Conservation (phyloP, 2,113 vertebrate species). For the Poecilia latipinna region DNA sequence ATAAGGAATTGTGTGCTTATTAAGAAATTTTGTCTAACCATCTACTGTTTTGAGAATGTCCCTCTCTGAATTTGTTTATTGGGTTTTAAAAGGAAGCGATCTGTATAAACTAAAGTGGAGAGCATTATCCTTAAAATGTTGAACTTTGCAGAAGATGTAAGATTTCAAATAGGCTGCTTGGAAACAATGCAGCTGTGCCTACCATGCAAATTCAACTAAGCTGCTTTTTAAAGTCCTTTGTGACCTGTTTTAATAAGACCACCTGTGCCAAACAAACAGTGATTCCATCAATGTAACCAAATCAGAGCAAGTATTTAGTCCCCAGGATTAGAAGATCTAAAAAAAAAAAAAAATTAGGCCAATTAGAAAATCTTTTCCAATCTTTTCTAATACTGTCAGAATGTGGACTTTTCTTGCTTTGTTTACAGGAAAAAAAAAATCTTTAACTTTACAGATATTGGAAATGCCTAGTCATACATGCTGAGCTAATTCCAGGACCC, state of each 20-base stretch:
- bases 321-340: constrained; percentile 14
- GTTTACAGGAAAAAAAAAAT: background rate
- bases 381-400: background rate
- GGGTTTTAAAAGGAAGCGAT: constrained; percentile 19
- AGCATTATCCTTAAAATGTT: constrained; percentile 41
- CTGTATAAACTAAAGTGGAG: constrained; percentile 27
- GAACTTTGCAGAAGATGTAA: background rate
- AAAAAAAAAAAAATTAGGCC: constrained; percentile 1
- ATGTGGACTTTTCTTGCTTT: background rate
- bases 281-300: constrained; percentile 8
- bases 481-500: too few species aligned
- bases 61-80: constrained; percentile 8
- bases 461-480: background rate
- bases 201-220: constrained; percentile 40
- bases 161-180: constrained; percentile 1
- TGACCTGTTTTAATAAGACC: constrained; percentile 21
- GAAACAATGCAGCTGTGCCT: constrained; percentile 7
- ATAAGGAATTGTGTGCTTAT: background rate
- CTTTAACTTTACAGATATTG: background rate
- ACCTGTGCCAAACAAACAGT: background rate
- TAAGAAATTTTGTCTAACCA: background rate
- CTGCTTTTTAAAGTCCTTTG: constrained; percentile 42
- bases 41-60: background rate
- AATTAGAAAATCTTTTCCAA: constrained; percentile 14
- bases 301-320: constrained; percentile 31